These are phyloP conservation scores for Tortrix viridana DNA, from an alignment of 2,888 invertebrate species.

Conservation along the genomic window DNA sequence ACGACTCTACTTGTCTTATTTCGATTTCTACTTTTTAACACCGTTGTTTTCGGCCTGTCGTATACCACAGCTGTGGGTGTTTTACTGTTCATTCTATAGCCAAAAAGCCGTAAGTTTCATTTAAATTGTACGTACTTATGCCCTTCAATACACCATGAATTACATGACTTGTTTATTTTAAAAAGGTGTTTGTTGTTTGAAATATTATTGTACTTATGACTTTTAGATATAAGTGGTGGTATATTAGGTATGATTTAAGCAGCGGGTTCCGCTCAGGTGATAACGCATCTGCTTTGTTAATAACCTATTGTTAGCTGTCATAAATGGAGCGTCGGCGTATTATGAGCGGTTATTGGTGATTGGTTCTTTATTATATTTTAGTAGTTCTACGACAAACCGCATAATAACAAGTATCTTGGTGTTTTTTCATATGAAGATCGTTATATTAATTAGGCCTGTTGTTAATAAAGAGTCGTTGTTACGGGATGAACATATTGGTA, in stretches of 20 bases:
- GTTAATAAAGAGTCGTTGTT: too few species aligned
- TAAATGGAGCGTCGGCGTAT: conserved; percentile 12
- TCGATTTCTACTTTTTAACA: conserved; percentile 8
- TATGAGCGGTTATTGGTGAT: conserved; percentile 11
- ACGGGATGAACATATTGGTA: too few species aligned
- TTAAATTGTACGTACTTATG: neutral
- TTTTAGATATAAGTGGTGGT: neutral
- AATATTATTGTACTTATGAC: neutral
- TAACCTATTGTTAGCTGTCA: conserved; percentile 68
- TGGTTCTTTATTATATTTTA: neutral
- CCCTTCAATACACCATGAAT: neutral
- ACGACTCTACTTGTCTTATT: neutral
- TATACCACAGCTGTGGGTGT: conserved; percentile 27
- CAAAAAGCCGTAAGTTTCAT: neutral
- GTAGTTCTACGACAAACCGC: neutral
- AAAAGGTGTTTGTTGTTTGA: neutral
- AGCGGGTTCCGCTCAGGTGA: conserved; percentile 73
- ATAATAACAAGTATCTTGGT: too few species aligned
- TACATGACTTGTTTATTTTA: too few species aligned
- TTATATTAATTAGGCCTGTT: too few species aligned
- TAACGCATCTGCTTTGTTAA: conserved; percentile 74
- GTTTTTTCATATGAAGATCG: too few species aligned
- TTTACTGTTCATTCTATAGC: neutral
- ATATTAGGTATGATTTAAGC: conserved; percentile 57
- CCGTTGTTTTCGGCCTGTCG: conserved; percentile 24